Conservation (phyloP, 2,888 invertebrate species). For the Acleris emargana region DNA sequence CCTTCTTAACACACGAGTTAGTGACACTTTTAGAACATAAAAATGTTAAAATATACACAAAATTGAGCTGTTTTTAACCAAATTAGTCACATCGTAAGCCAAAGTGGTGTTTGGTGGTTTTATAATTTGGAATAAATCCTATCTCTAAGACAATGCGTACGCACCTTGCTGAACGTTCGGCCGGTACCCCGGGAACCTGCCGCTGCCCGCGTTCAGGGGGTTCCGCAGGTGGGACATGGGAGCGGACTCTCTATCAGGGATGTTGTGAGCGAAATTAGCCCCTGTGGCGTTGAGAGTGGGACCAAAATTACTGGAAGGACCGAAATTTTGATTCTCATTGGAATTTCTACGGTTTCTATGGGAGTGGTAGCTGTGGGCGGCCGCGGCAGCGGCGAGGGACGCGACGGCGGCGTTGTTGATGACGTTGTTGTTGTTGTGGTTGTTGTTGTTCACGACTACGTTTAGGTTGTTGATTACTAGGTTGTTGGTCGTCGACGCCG, state of each 20-base stretch:
- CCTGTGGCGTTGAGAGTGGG: constrained; percentile 76
- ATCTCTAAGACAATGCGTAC: constrained; percentile 68
- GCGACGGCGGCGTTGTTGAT: constrained; percentile 81
- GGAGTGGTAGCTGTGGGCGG: constrained; percentile 77
- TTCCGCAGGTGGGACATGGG: constrained; percentile 79
- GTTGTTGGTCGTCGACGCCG: constrained; percentile 81
- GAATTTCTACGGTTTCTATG: constrained; percentile 76
- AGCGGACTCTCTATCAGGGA: constrained; percentile 72
- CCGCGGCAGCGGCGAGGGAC: constrained; percentile 77
- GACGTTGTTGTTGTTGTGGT: constrained; percentile 81
- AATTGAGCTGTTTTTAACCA: constrained; percentile 77
- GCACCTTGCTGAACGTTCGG: constrained; percentile 81
- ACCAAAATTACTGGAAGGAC: constrained; percentile 69
- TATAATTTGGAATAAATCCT: constrained; percentile 60
- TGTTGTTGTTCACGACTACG: constrained; percentile 82
- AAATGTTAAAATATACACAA: constrained; percentile 47
- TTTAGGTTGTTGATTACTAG: constrained; percentile 79
- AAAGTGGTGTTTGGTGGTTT: constrained; percentile 77
- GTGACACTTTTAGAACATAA: constrained; percentile 60
- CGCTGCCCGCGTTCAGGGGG: constrained; percentile 74
- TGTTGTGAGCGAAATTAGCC: constrained; percentile 70
- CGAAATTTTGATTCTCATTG: constrained; percentile 75
- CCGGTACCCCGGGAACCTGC: constrained; percentile 75
- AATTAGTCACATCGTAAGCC: constrained; percentile 73
- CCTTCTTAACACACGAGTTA: constrained; percentile 62